Base-by-base conservation (phyloP, 2,888 invertebrate species). In the Catocala fraxini region DNA sequence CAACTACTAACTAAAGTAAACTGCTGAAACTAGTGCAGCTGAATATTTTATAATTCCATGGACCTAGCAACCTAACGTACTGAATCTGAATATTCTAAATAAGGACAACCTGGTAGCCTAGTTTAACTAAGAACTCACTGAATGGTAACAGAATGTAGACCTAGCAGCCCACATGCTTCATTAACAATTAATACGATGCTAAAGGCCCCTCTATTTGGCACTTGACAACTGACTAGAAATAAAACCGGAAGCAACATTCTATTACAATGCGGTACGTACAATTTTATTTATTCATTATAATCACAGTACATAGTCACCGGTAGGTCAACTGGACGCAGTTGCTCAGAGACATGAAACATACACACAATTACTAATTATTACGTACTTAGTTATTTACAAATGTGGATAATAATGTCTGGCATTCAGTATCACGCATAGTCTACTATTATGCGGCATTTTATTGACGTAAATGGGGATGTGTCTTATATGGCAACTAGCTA, bases 271-370 rank as follows among this genome's bases (percentile, higher is more conserved):
- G 34, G 55, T 47, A 12, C 47, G 34, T 41, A 15, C 49, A 58
- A 53, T 65, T 39, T 65, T 63, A 75, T 75, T 78, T 76, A 79
- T 76, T 76, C 70, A 78, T 68, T 35, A 63, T 56, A 68, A 65
- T 71, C 63, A 68, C 69, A 66, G 59, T 43, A 58, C 63, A 54
- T 53, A 68, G 61, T 43, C 47, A 58, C 13, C 46, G 68, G 56
- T 64, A 66, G 70, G 72, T 70, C 70, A 69, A 56, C 68, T 63
- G 56, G 56, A 56, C 56, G 59, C 51, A 63, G 53, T 61, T 46
- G 55, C 51, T 33, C 48, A 52, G 39, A 42, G 11, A 56, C 58
- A 58, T 65, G 58, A 58, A 73, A 65, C 52, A 67, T 53, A 33
- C 33, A 60, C 52, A 77, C 60, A 66, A 64, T 56, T 49, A 62